phyloP scores from a whole-genome alignment of 2,113 vertebrate genomes.

The Marmota flaviventris region DNA sequence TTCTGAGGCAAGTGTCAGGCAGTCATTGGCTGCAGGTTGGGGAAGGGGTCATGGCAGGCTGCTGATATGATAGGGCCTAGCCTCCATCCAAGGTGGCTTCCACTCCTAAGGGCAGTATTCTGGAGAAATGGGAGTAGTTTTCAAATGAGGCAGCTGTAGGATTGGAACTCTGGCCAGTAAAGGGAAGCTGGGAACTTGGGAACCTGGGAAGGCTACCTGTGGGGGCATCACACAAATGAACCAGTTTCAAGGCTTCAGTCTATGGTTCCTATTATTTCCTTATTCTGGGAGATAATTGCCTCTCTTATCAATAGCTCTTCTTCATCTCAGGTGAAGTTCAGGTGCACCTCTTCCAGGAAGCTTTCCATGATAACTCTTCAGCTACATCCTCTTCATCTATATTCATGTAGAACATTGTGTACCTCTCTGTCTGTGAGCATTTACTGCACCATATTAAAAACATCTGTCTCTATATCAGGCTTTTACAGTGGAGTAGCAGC shows the following conservation, averaged over 20 bases:
- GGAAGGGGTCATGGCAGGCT: not conserved
- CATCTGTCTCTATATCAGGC: not conserved
- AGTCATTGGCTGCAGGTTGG: not conserved
- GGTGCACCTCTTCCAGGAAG: not conserved
- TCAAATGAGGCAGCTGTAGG: not conserved
- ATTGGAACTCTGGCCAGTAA: not conserved
- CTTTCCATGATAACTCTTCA: not conserved
- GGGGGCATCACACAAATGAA: not conserved
- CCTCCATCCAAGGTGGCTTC: not conserved
- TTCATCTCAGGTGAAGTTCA: not conserved
- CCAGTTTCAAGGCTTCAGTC: slow-evolving; percentile 37
- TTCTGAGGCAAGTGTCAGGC: not conserved
- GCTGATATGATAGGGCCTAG: not conserved
- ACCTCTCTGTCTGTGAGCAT: not conserved
- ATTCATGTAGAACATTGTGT: not conserved
- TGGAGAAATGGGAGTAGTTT: not conserved
- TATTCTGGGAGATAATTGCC: not conserved
- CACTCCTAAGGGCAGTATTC: not conserved
- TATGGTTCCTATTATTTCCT: not conserved
- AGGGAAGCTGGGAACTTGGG: not conserved
- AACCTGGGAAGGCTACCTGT: not conserved
- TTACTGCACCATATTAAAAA: not conserved
- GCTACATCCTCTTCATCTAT: not conserved
- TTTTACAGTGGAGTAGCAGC: not conserved
- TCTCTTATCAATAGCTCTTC: not conserved